phyloP scores from a whole-genome alignment of 2,113 vertebrate species.

The Serilophus lunatus region DNA sequence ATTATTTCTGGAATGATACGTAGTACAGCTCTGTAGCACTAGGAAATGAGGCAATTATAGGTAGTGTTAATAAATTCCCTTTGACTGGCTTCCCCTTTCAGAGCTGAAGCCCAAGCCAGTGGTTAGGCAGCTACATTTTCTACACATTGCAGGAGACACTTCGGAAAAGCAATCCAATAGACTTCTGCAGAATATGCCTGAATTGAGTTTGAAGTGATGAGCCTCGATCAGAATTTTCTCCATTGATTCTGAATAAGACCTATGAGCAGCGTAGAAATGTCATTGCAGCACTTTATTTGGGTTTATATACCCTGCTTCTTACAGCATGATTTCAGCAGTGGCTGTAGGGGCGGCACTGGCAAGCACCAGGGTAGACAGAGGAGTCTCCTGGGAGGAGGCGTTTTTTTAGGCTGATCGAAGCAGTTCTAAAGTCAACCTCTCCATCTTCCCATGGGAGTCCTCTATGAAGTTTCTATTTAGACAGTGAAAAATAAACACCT shows the following conservation, averaged over 20 bases:
- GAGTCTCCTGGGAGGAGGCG: background rate
- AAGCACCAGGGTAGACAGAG: background rate
- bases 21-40: background rate
- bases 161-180: background rate
- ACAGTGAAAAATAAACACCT: background rate
- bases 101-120: background rate
- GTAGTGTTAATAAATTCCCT: background rate
- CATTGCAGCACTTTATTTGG: background rate
- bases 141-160: background rate
- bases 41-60: background rate
- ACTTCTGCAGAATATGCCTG: background rate
- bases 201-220: background rate
- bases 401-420: background rate
- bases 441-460: fast-evolving
- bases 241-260: background rate
- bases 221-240: background rate
- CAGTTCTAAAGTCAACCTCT: background rate
- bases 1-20: background rate
- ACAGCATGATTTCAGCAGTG: background rate
- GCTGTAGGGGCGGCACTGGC: background rate
- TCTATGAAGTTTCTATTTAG: background rate
- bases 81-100: background rate
- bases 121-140: background rate
- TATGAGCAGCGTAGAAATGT: background rate
- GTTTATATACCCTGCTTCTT: background rate